Conservation (phyloP, 2,113 vertebrate species). For the Hippocampus mohnikei region DNA sequence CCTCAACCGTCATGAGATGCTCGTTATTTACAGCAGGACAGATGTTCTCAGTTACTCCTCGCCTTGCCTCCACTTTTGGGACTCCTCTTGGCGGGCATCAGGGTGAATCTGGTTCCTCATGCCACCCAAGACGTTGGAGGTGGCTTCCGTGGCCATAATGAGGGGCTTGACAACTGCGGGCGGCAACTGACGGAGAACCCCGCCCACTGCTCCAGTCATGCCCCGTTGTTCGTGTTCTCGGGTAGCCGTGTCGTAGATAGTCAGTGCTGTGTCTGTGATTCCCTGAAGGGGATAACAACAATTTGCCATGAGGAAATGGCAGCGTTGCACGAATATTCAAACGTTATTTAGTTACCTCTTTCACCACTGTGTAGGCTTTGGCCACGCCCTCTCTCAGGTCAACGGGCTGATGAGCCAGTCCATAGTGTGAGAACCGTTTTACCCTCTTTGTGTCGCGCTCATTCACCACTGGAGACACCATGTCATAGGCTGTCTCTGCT, state of each 20-base stretch:
- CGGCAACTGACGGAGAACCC: constrained; percentile 93
- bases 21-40: constrained; percentile 47
- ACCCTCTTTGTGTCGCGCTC: constrained; percentile 81
- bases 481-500: constrained; percentile 96
- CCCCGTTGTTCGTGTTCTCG: constrained; percentile 96
- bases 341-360: constrained; percentile 78
- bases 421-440: constrained; percentile 83
- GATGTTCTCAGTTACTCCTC: constrained; percentile 71
- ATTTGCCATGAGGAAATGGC: background rate
- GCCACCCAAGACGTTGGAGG: constrained; percentile 91
- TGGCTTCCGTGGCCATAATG: constrained; percentile 95
- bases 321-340: background rate
- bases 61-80: constrained; percentile 93
- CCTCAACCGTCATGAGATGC: constrained; percentile 50
- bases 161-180: constrained; percentile 92
- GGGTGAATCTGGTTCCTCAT: constrained; percentile 99
- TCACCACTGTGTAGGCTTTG: constrained; percentile 94
- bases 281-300: constrained; percentile 71
- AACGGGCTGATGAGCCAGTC: constrained; percentile 89
- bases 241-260: constrained; percentile 92
- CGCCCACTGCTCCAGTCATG: constrained; percentile 92
- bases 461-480: constrained; percentile 92
- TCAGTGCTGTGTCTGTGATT: constrained; percentile 91
- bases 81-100: constrained; percentile 93
- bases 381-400: constrained; percentile 95